Conservation (phyloP, 2,113 vertebrate genomes). For the Phylloscopus trochilus region DNA sequence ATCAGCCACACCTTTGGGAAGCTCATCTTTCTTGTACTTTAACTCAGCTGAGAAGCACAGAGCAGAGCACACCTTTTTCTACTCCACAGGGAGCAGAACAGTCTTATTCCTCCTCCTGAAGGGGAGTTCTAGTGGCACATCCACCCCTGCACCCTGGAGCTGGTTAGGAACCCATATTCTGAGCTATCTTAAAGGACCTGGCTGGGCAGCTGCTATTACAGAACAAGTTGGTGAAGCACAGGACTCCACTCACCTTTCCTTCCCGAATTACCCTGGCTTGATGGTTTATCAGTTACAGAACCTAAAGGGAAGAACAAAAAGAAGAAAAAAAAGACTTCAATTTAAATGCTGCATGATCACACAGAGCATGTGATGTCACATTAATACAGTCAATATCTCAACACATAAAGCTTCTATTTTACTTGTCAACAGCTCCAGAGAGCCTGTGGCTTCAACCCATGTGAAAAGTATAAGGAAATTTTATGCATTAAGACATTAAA, state of each 20-base stretch:
- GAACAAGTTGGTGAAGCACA: constrained; percentile 52
- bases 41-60: not conserved
- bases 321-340: not conserved
- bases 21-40: not conserved
- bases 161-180: not conserved
- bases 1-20: not conserved
- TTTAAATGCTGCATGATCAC: not conserved
- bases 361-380: not conserved
- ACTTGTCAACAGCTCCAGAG: not conserved
- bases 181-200: not conserved
- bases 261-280: constrained; percentile 88
- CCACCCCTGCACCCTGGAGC: rapidly evolving
- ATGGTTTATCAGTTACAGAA: constrained; percentile 94
- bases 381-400: not conserved
- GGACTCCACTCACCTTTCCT: constrained; percentile 97
- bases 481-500: not conserved
- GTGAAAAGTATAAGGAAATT: not conserved
- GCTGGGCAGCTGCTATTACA: not conserved
- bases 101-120: not conserved
- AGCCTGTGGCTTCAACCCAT: not conserved
- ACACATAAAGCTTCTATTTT: not conserved
- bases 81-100: not conserved
- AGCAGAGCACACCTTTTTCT: not conserved
- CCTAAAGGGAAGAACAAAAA: constrained; percentile 72
- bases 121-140: not conserved